A percentile compares a stretch with the other conserved stretches of the same genome.
Evolutionary conservation across 2,888 invertebrate species (phyloP).

Genomic region (Ormyrus thymus): DNA sequence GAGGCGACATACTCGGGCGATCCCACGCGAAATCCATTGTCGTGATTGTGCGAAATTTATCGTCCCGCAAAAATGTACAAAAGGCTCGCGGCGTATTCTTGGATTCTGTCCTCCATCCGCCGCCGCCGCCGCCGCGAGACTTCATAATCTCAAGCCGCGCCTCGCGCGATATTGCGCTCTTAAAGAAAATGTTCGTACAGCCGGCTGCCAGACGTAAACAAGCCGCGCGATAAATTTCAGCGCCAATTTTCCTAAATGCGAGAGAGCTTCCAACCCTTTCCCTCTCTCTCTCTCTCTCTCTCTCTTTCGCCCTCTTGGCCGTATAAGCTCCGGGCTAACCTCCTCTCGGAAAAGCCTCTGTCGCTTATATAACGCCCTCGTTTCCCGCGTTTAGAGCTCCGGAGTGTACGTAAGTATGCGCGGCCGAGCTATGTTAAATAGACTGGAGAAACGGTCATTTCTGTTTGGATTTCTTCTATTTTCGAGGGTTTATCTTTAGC

Average conservation of each 20-base stretch:
- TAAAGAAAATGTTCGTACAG: conserved; percentile 42
- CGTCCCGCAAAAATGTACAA: not conserved
- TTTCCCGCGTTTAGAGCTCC: conserved; percentile 20
- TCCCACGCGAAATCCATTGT: conserved; percentile 28
- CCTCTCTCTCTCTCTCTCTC: conserved; percentile 1
- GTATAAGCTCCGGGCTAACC: not conserved
- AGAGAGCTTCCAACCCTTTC: conserved; percentile 9
- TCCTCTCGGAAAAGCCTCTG: not conserved
- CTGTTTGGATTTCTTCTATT: conserved; percentile 11
- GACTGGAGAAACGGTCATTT: conserved; percentile 35
- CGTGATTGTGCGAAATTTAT: conserved; percentile 33
- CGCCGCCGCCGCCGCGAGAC: not conserved
- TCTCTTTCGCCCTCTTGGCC: not conserved
- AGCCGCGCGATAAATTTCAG: conserved; percentile 50
- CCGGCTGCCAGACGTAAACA: conserved; percentile 51
- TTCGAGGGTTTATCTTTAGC: not conserved
- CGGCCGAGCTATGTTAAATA: conserved; percentile 26
- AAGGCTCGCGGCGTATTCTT: conserved; percentile 13
- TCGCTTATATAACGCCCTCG: conserved; percentile 22
- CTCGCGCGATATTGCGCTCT: conserved; percentile 40
- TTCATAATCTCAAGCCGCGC: conserved; percentile 43
- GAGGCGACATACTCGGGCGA: not conserved
- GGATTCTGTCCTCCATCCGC: conserved; percentile 21
- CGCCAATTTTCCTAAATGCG: conserved; percentile 53
- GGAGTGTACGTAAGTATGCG: not conserved